Evolutionary conservation across 2,797 vertebrate species (phyloP).

Genomic region (Cyclura pinguis): DNA sequence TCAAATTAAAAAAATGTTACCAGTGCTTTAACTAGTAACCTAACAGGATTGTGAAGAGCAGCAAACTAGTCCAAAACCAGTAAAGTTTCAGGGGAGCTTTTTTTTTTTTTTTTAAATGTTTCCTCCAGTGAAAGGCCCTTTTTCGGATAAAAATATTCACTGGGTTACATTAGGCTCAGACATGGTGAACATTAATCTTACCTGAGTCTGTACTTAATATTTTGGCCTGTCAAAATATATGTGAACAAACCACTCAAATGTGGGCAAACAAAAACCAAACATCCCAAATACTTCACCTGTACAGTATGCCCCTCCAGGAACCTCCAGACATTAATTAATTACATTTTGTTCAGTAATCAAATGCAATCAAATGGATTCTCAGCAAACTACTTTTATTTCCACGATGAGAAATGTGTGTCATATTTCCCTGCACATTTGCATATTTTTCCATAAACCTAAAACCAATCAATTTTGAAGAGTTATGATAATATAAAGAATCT

Average conservation of each 20-base stretch:
- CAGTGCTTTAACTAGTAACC: not conserved
- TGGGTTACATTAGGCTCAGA: not conserved
- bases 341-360: constrained; percentile 83
- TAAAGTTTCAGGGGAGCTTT: not conserved
- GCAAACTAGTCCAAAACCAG: not conserved
- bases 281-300: constrained; percentile 70
- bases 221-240: constrained; percentile 62
- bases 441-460: constrained; percentile 86
- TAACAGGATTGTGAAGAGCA: not conserved
- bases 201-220: constrained; percentile 27
- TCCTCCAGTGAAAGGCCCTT: not conserved
- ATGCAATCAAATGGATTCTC: constrained; percentile 79
- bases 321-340: constrained; percentile 78
- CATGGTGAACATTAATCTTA: constrained; percentile 13
- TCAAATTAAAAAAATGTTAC: not conserved
- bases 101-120: not conserved
- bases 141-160: not conserved
- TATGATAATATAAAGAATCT: constrained; percentile 85
- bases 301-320: constrained; percentile 70
- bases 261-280: constrained; percentile 58
- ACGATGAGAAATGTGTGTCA: constrained; percentile 74
- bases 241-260: constrained; percentile 61
- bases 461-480: constrained; percentile 86
- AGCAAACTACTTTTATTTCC: constrained; percentile 78
- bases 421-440: constrained; percentile 77